Base-by-base conservation (phyloP, 2,888 invertebrate genomes). In the Xylota sylvarum region DNA sequence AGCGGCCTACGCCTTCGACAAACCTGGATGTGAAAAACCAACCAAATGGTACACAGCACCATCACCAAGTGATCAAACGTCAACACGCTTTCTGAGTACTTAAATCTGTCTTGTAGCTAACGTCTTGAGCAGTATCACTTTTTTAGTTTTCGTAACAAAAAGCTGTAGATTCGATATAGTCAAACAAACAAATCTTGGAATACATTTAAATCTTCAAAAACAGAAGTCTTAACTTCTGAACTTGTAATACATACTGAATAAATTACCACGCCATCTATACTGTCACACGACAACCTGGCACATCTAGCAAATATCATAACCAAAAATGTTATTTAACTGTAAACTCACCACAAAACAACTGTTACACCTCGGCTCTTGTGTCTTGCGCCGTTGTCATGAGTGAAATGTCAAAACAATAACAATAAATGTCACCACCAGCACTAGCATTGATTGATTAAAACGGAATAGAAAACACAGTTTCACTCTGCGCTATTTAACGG, bases 401-500 rank as follows among this genome's bases (percentile, higher is more conserved):
- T 73, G 60, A 81, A 72, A 72, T 72, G 77, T 77, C 86, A 81
- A 76, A 86, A 86, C 81, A 86, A 77, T 76, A 86, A 86, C 85
- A 86, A 86, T 80, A 80, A 80, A 58, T 67, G 74, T 64, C 65
- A 65, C 58, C 30, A 70, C 60, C 62, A 67, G 9, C 48, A 76
- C 43, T 60, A 19, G 14, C 77, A 81, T 86, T 72, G 86, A 81
- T 86, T 85, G 70, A 70, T 70, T 65, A 46, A 43, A 60, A 30
- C 27, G 35, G 27, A 64, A 72, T 4, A 60, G 17, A 43, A 58
- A 67, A 67, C 65, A n/a, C 23, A 9, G 3, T 37, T 56, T 35
- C 19, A 27, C 30, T 50, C n/a, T 17, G 3, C 12, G 9, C 32
- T 9, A 12, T 65, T 12, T 46, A 5, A 19, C 27, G 40, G 10